Base-by-base conservation (phyloP, 2,113 vertebrate genomes). In the Prochilodus magdalenae region DNA sequence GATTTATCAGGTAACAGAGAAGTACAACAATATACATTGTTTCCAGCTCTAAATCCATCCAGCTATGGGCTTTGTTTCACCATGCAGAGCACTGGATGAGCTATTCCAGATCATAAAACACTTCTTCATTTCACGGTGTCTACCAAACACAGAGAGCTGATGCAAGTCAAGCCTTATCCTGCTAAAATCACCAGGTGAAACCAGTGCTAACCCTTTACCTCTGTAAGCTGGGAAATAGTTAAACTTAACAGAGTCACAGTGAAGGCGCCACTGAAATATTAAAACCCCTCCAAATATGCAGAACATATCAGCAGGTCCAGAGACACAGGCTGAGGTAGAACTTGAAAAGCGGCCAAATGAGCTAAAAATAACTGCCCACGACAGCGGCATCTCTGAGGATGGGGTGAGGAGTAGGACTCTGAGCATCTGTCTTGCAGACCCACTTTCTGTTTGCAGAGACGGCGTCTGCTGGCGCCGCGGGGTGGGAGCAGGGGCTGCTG, bases 361-460 rank as follows among this genome's bases (percentile, higher is more conserved):
- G 80, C 89, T 92, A 92, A 93, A 92, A 91, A 90, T 92, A 93
- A 92, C 88, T 85, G 76, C 87, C 80, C 81, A 29, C 80, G 85
- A 88, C 89, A 85, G 78, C 87, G 75, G 87, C 85, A 83, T 79
- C 89, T 89, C 90, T 83, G 51, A 87, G 89, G 89, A 88, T 67
- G 78, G 86, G 82, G 86, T 88, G 84, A 88, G 85, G 84, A 86
- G 86, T 80, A 70, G 81, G 71, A 65, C 89, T 87, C n/a, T 69
- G 73, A 89, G 90, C 92, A 90, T 92, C 89, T 88, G 89, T 91
- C 92, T 90, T 90, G 81, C 76, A 91, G 92, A 90, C 90, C 89
- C 92, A 92, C 80, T 91, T 93, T 90, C 77, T 83, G 86, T 79
- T 75, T 59, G 62, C 36, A 65, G 30, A 59, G 30, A 47, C 12